phyloP scores from a whole-genome alignment of 2,797 vertebrate genomes.

The Rhinophrynus dorsalis region DNA sequence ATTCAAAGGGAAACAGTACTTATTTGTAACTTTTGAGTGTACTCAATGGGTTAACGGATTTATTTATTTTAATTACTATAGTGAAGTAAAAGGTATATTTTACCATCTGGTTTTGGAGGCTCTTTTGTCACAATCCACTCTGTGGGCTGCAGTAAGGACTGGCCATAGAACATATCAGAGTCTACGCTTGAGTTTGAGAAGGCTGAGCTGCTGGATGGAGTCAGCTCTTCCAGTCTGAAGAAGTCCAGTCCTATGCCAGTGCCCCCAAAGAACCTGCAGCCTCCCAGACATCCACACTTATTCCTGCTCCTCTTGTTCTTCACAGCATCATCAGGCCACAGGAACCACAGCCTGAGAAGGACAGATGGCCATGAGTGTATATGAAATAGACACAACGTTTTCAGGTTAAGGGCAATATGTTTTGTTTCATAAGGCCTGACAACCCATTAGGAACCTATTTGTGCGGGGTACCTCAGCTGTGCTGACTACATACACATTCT shows the following conservation, averaged over 20 bases:
- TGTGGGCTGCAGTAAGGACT: conserved; percentile 89
- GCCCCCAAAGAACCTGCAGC: conserved; percentile 94
- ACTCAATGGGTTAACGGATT: too few species aligned
- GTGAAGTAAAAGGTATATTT: too few species aligned
- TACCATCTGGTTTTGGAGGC: conserved; percentile 77
- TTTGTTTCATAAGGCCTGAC: too few species aligned
- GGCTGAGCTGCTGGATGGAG: conserved; percentile 89
- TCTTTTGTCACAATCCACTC: conserved; percentile 96
- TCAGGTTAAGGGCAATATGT: too few species aligned
- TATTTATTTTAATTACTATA: too few species aligned
- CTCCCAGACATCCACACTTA: conserved; percentile 94
- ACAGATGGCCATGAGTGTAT: background rate
- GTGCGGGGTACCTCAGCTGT: too few species aligned
- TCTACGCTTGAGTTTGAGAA: conserved; percentile 83
- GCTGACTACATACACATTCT: too few species aligned
- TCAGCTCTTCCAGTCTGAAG: conserved; percentile 90
- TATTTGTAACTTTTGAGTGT: too few species aligned
- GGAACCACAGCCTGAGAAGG: conserved; percentile 87
- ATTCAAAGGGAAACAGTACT: too few species aligned
- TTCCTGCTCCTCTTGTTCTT: conserved; percentile 86
- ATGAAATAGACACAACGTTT: too few species aligned
- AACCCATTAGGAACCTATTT: too few species aligned
- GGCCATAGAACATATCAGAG: conserved; percentile 94
- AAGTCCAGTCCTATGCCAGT: conserved; percentile 86
- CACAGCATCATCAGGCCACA: conserved; percentile 89